Percentiles rank a stretch among this genome's conserved stretches.
These are phyloP conservation scores for Spongilla lacustris DNA, from an alignment of 37 sponge, comb jelly and placozoan species.

Conservation along the genomic window DNA sequence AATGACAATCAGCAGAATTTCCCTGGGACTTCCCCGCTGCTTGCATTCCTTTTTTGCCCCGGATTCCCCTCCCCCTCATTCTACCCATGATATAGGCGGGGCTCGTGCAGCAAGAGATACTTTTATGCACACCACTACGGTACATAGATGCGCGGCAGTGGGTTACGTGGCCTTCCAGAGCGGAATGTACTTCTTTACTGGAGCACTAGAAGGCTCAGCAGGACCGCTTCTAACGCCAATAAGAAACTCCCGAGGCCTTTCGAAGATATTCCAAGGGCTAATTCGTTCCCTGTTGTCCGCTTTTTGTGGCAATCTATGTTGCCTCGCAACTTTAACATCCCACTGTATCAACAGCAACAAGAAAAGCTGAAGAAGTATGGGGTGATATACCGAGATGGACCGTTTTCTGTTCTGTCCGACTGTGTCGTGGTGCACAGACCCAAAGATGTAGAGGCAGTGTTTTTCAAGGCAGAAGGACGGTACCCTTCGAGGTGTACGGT, in stretches of 20 bases:
- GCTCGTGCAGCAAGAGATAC: no score
- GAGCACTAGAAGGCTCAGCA: no score
- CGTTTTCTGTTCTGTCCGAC: slow-evolving; percentile 34
- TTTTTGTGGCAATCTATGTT: slow-evolving; percentile 11
- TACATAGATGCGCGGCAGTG: no score
- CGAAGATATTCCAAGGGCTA: slow-evolving; percentile 31
- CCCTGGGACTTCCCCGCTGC: no score
- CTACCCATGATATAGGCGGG: no score
- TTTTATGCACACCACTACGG: no score
- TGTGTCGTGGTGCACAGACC: slow-evolving; percentile 32
- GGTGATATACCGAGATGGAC: slow-evolving; percentile 43
- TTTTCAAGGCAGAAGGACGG: slow-evolving; percentile 31
- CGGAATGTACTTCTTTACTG: no score
- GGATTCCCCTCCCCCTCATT: no score
- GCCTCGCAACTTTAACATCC: neutral
- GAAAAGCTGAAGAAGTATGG: slow-evolving; percentile 40
- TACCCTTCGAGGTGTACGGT: neutral
- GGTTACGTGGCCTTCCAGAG: no score
- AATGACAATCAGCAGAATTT: no score
- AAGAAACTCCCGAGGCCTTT: slow-evolving; percentile 14
- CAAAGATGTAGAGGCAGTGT: slow-evolving; percentile 55
- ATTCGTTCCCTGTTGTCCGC: slow-evolving; percentile 37
- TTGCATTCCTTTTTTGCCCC: no score
- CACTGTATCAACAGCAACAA: neutral
- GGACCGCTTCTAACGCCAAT: neutral